These are phyloP conservation scores for Pimephales promelas DNA, from an alignment of 2,113 vertebrate genomes.

Conservation along the genomic window DNA sequence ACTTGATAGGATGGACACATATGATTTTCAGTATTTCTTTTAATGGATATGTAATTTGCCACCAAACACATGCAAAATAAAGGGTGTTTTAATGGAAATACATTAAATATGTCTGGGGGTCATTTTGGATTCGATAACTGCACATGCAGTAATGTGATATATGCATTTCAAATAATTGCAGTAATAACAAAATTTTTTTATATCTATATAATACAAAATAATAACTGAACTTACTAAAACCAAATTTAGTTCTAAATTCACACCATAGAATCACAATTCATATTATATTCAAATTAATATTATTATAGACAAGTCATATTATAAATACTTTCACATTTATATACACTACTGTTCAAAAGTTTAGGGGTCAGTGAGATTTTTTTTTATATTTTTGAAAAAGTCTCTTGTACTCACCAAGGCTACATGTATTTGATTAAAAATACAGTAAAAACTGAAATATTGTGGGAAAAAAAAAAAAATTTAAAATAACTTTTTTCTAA, in stretches of 20 bases:
- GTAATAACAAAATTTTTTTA: too few species aligned
- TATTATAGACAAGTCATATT: neutral
- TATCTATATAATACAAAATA: neutral
- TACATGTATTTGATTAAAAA: too few species aligned
- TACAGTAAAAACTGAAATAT: neutral
- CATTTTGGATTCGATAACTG: neutral
- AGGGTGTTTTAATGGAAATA: neutral
- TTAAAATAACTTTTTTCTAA: neutral
- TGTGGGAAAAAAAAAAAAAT: too few species aligned
- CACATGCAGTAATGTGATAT: neutral
- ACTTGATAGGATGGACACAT: neutral
- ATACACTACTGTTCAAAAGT: neutral
- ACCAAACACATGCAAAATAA: neutral
- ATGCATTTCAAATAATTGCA: too few species aligned
- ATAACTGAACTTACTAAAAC: neutral
- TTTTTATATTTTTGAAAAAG: neutral
- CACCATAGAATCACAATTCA: neutral
- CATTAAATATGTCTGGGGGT: neutral
- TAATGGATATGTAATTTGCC: neutral
- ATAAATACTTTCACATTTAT: neutral
- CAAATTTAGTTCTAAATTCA: neutral
- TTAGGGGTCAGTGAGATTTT: neutral
- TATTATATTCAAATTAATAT: neutral
- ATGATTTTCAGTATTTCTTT: neutral
- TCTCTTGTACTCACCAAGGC: neutral